Evolutionary conservation across 2,113 vertebrate genomes (phyloP).

Genomic region (Callionymus lyra): DNA sequence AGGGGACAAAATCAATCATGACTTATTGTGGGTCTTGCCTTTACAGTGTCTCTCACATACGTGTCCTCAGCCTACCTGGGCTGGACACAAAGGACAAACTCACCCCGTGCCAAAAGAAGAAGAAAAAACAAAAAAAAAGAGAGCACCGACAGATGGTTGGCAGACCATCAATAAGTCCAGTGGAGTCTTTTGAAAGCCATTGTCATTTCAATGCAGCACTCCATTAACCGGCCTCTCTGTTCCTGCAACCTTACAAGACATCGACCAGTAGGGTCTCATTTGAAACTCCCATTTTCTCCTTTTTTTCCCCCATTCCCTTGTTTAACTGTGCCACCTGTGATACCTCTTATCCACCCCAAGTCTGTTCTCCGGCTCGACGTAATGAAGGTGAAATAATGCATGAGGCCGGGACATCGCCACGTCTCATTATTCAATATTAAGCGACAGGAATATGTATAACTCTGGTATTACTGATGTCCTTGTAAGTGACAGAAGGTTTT

Average conservation of each 20-base stretch:
- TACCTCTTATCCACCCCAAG: constrained; percentile 18
- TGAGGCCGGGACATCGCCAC: constrained; percentile 23
- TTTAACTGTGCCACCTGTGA: constrained; percentile 17
- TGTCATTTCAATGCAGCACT: constrained; percentile 24
- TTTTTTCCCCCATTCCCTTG: constrained; percentile 15
- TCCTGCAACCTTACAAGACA: constrained; percentile 16
- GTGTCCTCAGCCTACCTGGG: constrained; percentile 38
- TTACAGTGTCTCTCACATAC: constrained; percentile 46
- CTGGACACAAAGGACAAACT: constrained; percentile 35
- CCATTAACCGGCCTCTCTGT: constrained; percentile 36
- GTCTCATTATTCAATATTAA: constrained; percentile 46
- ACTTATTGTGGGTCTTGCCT: constrained; percentile 53
- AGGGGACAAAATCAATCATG: constrained; percentile 60
- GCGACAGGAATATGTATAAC: constrained; percentile 20
- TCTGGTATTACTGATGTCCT: constrained; percentile 33
- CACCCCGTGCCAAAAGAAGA: background rate
- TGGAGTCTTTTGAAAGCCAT: constrained; percentile 25
- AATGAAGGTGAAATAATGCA: constrained; percentile 55
- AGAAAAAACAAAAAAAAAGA: constrained; percentile 9
- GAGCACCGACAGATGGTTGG: constrained; percentile 37
- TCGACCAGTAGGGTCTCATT: constrained; percentile 5
- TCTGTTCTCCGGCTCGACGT: constrained; percentile 11
- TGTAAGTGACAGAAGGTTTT: constrained; percentile 31
- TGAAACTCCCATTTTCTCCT: no score
- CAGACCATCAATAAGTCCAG: constrained; percentile 30